Percentiles rank a stretch among this genome's conserved stretches.
Conservation (phyloP, 1,140 invertebrate genomes). For the Drosophila ambigua region DNA sequence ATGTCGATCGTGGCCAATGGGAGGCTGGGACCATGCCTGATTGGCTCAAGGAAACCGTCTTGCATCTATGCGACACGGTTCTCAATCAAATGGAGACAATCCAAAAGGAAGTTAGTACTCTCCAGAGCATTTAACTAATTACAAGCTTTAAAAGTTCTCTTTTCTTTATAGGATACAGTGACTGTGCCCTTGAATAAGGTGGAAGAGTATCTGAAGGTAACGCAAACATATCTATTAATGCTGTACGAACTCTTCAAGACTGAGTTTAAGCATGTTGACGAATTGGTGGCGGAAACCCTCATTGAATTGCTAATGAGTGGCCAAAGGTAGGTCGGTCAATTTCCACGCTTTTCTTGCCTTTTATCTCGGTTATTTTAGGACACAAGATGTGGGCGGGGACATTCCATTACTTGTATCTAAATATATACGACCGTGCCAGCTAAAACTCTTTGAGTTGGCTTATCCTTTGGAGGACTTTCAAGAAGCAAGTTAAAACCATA, state of each 20-base stretch:
- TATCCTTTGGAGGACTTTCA: constrained; percentile 52
- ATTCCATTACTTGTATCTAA: constrained; percentile 11
- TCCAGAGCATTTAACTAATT: neutral
- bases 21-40: constrained; percentile 21
- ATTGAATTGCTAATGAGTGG: constrained; percentile 26
- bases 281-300: constrained; percentile 20
- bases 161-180: constrained; percentile 18
- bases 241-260: constrained; percentile 39
- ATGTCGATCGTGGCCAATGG: neutral
- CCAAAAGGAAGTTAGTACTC: constrained; percentile 21
- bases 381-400: constrained; percentile 4
- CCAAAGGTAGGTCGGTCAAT: constrained; percentile 25
- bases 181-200: constrained; percentile 23
- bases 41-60: constrained; percentile 44
- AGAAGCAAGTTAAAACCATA: constrained; percentile 7
- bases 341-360: neutral
- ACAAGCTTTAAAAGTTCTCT: neutral
- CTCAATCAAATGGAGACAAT: constrained; percentile 25
- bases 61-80: constrained; percentile 49
- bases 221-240: constrained; percentile 39
- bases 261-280: constrained; percentile 16
- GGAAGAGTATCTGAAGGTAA: constrained; percentile 31
- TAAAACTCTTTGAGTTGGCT: constrained; percentile 36
- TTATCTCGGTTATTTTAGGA: constrained; percentile 15
- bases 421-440: constrained; percentile 31